A percentile compares a stretch with the other conserved stretches of the same genome.
These are phyloP conservation scores for Pseudeuparius sepicola DNA, from an alignment of 2,888 invertebrate species.

Conservation along the genomic window DNA sequence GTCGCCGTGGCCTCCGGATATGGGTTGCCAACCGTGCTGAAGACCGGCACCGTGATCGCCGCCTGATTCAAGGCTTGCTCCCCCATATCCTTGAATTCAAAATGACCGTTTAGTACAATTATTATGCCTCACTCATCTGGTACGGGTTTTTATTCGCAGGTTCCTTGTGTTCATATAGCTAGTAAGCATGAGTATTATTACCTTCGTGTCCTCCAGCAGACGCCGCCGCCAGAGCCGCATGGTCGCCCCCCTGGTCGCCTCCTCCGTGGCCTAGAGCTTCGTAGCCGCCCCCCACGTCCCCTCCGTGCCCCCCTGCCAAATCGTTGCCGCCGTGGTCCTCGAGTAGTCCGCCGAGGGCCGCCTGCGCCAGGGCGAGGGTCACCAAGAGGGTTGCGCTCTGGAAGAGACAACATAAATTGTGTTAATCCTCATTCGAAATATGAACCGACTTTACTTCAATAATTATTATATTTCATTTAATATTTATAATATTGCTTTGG, in stretches of 20 bases:
- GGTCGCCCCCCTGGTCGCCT: conserved; percentile 4
- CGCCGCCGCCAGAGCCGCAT: conserved; percentile 7
- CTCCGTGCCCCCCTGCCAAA: conserved; percentile 18
- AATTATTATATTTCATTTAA: too few species aligned
- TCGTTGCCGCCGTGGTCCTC: conserved; percentile 24
- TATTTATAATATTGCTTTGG: too few species aligned
- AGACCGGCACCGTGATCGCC: conserved; percentile 19
- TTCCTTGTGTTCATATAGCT: not conserved
- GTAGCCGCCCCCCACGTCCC: conserved; percentile 12
- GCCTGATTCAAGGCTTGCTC: too few species aligned
- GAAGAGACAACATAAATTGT: conserved; percentile 15
- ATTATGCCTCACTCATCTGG: not conserved
- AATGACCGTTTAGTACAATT: too few species aligned
- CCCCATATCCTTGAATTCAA: too few species aligned
- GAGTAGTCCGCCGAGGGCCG: conserved; percentile 29
- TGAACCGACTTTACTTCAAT: too few species aligned
- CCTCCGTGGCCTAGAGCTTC: conserved; percentile 14
- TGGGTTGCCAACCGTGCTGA: conserved; percentile 19
- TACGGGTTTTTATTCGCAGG: not conserved
- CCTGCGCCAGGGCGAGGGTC: conserved; percentile 28
- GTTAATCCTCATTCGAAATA: too few species aligned
- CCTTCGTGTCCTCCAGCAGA: not conserved
- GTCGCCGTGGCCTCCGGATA: conserved; percentile 13
- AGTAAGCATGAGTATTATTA: too few species aligned
- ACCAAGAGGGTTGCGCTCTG: conserved; percentile 28